phyloP scores from a whole-genome alignment of 2,113 vertebrate species.

The Chelonoidis abingdonii region DNA sequence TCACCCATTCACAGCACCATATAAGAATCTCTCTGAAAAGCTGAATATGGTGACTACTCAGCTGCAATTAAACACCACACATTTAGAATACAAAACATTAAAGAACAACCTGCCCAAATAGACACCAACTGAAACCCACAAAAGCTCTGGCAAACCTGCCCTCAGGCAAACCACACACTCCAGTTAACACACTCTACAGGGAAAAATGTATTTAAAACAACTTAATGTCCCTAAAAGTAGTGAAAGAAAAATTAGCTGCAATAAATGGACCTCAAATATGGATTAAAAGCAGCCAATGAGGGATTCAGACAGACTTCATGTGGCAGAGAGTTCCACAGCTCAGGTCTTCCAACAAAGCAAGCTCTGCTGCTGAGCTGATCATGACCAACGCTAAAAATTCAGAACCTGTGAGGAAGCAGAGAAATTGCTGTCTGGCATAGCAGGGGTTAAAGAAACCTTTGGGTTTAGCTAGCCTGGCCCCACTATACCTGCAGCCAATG shows the following conservation, averaged over 20 bases:
- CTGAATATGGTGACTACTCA: background rate
- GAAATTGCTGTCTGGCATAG: no score
- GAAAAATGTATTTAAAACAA: accelerated
- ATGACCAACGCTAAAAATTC: background rate
- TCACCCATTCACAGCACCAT: background rate
- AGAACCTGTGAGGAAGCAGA: background rate
- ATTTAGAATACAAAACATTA: background rate
- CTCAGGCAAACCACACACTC: background rate
- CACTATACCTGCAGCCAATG: no score
- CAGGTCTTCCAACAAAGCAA: background rate
- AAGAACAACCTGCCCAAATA: background rate
- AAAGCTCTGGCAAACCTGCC: background rate
- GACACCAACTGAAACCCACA: background rate
- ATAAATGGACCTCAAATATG: background rate
- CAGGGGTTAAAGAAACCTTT: no score
- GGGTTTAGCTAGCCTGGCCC: no score
- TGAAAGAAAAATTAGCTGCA: background rate
- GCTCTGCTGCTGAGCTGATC: background rate
- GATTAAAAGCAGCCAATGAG: background rate
- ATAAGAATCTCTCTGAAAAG: background rate
- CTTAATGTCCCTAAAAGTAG: background rate
- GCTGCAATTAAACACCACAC: background rate
- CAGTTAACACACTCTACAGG: background rate
- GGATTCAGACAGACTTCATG: background rate
- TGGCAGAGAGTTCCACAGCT: background rate